A percentile compares a stretch with the other conserved stretches of the same genome.
These are phyloP conservation scores for Tanypteryx hageni DNA, from an alignment of 2,888 invertebrate species.

Conservation along the genomic window DNA sequence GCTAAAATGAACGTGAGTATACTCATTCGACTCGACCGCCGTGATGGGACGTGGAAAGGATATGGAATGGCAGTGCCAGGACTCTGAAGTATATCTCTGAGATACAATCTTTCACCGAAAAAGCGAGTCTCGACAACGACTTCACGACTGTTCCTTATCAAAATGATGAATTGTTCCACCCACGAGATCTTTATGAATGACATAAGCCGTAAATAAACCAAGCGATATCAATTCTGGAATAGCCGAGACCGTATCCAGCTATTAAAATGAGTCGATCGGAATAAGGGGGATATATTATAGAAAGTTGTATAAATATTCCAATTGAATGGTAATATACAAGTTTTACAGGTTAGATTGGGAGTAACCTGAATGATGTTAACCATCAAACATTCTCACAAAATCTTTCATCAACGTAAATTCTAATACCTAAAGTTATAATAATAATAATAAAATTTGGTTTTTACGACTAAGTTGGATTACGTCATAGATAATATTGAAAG, in stretches of 20 bases:
- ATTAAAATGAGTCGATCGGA: not conserved
- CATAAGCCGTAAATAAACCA: not conserved
- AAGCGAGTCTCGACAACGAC: not conserved
- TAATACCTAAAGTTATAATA: too few relatives aligned
- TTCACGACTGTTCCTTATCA: conserved; percentile 13
- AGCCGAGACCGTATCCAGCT: not conserved
- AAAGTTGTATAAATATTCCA: too few relatives aligned
- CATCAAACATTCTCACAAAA: too few relatives aligned
- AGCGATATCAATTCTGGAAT: not conserved
- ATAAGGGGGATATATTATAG: too few relatives aligned
- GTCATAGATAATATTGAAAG: too few relatives aligned
- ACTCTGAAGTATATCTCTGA: not conserved
- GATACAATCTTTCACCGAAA: not conserved
- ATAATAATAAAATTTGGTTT: too few relatives aligned
- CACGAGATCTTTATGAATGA: conserved; percentile 3
- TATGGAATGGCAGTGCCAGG: conserved; percentile 19
- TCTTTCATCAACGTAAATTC: too few relatives aligned
- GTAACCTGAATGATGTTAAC: too few relatives aligned
- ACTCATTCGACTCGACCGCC: not conserved
- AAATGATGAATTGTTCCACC: conserved; percentile 7
- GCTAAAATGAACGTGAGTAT: not conserved
- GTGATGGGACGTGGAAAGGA: conserved; percentile 2
- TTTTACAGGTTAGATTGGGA: too few relatives aligned
- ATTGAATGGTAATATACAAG: too few relatives aligned
- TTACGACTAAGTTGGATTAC: too few relatives aligned